Evolutionary conservation across 1,140 invertebrate species (phyloP).

Genomic region (Pteromalus puparum): DNA sequence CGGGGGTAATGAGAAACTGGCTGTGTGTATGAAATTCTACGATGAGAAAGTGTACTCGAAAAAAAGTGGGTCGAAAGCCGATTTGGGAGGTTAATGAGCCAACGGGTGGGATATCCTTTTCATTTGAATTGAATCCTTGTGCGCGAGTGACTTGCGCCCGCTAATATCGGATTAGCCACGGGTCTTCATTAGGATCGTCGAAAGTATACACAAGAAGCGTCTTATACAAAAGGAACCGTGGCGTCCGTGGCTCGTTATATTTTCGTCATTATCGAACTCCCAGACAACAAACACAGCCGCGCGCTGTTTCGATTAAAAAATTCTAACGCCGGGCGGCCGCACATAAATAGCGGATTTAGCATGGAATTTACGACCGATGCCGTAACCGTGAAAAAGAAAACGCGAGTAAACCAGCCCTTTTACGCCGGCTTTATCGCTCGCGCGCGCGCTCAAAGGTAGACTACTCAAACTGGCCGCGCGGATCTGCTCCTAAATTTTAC

Average conservation of each 20-base stretch:
- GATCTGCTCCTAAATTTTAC: slow-evolving; percentile 4
- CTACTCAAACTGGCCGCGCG: background rate
- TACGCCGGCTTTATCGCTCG: background rate
- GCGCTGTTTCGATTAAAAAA: background rate
- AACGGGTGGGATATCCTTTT: background rate
- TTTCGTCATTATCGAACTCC: no score
- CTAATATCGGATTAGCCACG: slow-evolving; percentile 12
- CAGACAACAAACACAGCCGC: background rate
- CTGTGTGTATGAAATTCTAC: slow-evolving; percentile 19
- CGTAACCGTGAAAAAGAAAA: slow-evolving; percentile 4
- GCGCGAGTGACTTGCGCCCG: slow-evolving; percentile 28
- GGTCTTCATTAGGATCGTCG: background rate
- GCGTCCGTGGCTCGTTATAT: no score
- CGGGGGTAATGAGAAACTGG: slow-evolving; percentile 27
- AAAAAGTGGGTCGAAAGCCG: background rate
- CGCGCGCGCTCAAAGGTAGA: background rate
- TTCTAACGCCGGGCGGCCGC: background rate
- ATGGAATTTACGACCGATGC: background rate
- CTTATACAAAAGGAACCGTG: no score
- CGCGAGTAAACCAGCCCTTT: background rate
- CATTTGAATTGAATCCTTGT: slow-evolving; percentile 37
- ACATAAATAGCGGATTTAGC: slow-evolving; percentile 4
- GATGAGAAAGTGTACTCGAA: background rate
- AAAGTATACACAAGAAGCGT: no score
- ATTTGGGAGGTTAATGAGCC: slow-evolving; percentile 38